Base-by-base conservation (phyloP, 2,113 vertebrate genomes). In the Athene noctua region DNA sequence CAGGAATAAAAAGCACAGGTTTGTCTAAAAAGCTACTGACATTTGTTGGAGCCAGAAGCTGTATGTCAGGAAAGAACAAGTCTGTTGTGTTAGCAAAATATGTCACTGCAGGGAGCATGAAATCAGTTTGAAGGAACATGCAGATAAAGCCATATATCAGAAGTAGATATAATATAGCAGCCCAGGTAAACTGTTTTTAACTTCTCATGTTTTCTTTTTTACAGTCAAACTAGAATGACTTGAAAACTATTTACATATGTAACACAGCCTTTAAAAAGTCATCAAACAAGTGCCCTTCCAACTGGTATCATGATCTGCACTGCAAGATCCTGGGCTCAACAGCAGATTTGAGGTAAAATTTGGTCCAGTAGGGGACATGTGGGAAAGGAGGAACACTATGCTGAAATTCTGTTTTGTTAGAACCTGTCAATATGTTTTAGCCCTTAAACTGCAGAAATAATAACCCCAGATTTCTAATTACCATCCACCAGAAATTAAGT, bases 11-110 rank as follows among this genome's bases (percentile, higher is more conserved):
- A 97, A 94, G 73, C 46, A 84, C 80, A 96, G 89, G 91, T 92
- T 92, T 95, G 89, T 92, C 95, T 95, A 77, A 97, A 96, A 95
- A 86, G 70, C 86, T 85, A 75, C 94, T 97, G 95, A 95, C 92
- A 94, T 96, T 97, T 95, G 78, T 86, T 95, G 84, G 78, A 97
- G 89, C 88, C 91, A 95, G 92, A 95, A 96, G 92, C 88, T 82
- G 70, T 81, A 95, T 73, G 80, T 94, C 59, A 0, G 78, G 80
- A 95, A 95, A 78, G 94, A 96, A 94, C 70, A 95, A 91, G 88
- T 95, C 92, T 95, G 95, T 94, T 92, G 58, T 95, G 95, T 95
- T 97, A 97, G 82, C 91, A 97, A 94, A 94, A 97, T 77, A 96
- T 95, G 89, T 90, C 94, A 95, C 84, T 96, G 78, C 80, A 94